Evolutionary conservation across 2,797 vertebrate genomes (phyloP), one percentile per base, ranked within the genome.

Genomic region (Hafferia zeledoni): DNA sequence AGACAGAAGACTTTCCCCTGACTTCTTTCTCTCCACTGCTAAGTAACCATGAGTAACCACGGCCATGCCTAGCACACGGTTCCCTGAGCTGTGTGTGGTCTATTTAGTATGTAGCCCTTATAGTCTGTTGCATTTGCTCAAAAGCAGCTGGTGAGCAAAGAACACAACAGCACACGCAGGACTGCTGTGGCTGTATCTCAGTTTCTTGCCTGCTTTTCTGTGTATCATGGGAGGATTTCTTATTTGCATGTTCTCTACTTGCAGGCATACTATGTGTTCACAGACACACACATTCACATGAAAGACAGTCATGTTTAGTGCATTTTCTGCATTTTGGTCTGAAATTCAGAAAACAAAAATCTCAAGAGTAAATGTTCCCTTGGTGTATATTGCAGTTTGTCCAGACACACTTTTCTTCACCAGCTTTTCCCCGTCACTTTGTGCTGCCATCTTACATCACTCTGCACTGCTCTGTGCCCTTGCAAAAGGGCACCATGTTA

Each of bases 1-100:
- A 57, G 46, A 5, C 5, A 25, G 55, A 60, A 33, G 33, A 57
- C 47, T 31, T 44, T 59, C 5, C 35, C 39, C 37, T 13, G 9
- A 16, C 56, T 91, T 46, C 47, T 61, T 67, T 71, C 41, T 71
- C 35, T 41, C 41, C 53, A 3, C 30, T 63, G 59, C 77, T 31
- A 17, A 52, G 67, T 75, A 75, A 65, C 72, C 49, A 8, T 1
- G 30, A 67, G 87, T 55, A 68, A 39, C 86, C 44, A 17, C 0
- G 43, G 63, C 77, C 31, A 4, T 10, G 31, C 47, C 68, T 57
- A 0, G 0, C 12, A 11, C 28, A 0, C 65, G 13, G 37, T 8
- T 49, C 63, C 72, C 55, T 19, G 31, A 60, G 60, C 79, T 0
- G 0, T 83, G 59, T 50, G 67, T 70, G 76, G 61, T 72, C 65